phyloP scores from a whole-genome alignment of 2,113 vertebrate species.

The Progne subis region DNA sequence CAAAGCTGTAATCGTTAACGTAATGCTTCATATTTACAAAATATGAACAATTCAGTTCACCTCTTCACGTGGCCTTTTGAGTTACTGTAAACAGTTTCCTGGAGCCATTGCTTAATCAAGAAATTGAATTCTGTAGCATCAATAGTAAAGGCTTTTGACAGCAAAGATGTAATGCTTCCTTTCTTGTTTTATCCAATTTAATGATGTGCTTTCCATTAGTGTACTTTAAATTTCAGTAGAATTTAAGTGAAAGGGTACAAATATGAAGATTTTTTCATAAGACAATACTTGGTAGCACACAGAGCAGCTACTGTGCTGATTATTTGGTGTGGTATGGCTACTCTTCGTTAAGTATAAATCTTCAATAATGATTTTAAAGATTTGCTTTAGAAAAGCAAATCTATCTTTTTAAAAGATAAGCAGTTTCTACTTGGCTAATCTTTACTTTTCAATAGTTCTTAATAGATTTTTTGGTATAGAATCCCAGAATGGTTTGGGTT shows the following conservation, averaged over 20 bases:
- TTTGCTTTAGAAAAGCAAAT: not conserved
- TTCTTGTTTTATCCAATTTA: not conserved
- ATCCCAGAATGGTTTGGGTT: not conserved
- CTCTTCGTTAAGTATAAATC: not conserved
- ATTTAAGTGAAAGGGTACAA: not conserved
- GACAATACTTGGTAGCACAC: not conserved
- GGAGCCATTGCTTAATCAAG: not conserved
- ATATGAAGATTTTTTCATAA: not conserved
- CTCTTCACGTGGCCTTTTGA: not conserved
- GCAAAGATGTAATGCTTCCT: not conserved
- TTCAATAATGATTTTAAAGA: not conserved
- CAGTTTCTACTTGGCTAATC: not conserved
- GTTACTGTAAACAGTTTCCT: not conserved
- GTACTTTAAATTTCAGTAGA: not conserved
- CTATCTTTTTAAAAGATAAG: too few relatives aligned
- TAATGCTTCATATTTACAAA: slow-evolving; percentile 5
- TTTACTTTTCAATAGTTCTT: not conserved
- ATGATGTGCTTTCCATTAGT: not conserved
- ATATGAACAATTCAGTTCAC: not conserved
- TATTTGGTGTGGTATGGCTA: not conserved
- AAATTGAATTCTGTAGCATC: not conserved
- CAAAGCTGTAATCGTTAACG: not conserved
- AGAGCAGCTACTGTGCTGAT: not conserved
- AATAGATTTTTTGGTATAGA: not conserved
- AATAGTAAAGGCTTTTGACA: not conserved